phyloP scores from a whole-genome alignment of 2,888 invertebrate genomes.

The Spilarctia lutea region DNA sequence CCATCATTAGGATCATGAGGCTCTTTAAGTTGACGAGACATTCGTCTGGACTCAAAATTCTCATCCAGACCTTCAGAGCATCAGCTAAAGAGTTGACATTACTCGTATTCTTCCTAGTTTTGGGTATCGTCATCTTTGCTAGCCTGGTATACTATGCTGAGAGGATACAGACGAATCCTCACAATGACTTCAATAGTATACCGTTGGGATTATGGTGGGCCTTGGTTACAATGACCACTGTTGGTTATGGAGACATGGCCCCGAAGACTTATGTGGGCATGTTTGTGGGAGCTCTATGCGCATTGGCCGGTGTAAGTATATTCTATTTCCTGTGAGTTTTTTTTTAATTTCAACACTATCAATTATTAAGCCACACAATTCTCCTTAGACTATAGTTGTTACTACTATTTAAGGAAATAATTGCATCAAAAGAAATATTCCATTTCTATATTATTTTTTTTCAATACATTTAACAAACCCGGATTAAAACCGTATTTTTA shows the following conservation, averaged over 20 bases:
- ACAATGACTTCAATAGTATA: conserved; percentile 99
- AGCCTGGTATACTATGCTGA: conserved; percentile 99
- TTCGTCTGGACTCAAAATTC: conserved; percentile 98
- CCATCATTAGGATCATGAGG: conserved; percentile 98
- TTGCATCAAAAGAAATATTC: background rate
- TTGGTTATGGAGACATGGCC: conserved; percentile 99
- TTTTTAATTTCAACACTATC: background rate
- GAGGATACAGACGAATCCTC: conserved; percentile 97
- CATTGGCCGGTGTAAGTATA: conserved; percentile 96
- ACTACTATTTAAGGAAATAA: background rate
- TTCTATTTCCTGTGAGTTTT: background rate
- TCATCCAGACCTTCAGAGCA: conserved; percentile 99
- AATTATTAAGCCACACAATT: background rate
- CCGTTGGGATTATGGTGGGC: conserved; percentile 99
- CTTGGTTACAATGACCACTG: conserved; percentile 99
- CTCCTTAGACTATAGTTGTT: background rate
- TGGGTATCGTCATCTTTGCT: conserved; percentile 99
- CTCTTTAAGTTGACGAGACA: conserved; percentile 98
- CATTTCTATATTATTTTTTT: background rate
- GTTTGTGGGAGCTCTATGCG: conserved; percentile 99
- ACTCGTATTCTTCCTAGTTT: conserved; percentile 98
- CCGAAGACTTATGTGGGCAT: conserved; percentile 99
- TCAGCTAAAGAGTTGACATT: conserved; percentile 98
- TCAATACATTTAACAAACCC: background rate
- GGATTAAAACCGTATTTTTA: conserved; percentile 16